Percentiles rank a stretch among this genome's conserved stretches.
Conservation (phyloP, 2,888 invertebrate genomes). For the Perithous albicinctus region DNA sequence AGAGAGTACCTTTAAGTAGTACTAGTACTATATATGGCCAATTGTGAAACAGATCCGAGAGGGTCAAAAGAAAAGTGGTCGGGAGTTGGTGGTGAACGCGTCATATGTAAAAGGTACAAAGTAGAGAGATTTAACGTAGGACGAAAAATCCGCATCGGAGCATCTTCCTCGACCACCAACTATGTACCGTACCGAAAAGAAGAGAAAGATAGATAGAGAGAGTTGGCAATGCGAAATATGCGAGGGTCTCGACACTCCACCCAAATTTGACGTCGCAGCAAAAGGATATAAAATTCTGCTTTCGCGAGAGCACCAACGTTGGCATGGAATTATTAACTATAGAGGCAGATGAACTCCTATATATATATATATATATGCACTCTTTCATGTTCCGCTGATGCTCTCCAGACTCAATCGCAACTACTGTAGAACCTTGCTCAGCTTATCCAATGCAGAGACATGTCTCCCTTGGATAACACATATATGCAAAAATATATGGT, state of each 20-base stretch:
- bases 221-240: conserved; percentile 28
- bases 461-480: too few relatives aligned
- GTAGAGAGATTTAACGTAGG: neutral
- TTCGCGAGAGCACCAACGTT: neutral
- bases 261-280: conserved; percentile 4
- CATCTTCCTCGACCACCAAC: neutral
- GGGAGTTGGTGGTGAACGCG: too few relatives aligned
- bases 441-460: too few relatives aligned
- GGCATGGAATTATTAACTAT: conserved; percentile 19
- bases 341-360: neutral
- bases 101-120: neutral
- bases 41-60: too few relatives aligned
- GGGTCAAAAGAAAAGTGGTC: too few relatives aligned
- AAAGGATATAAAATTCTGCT: conserved; percentile 16
- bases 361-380: too few relatives aligned
- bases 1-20: too few relatives aligned
- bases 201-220: neutral
- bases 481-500: too few relatives aligned
- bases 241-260: neutral
- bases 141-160: conserved; percentile 11
- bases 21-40: too few relatives aligned
- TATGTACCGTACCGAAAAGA: neutral
- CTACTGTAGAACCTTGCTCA: too few relatives aligned
- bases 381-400: too few relatives aligned
- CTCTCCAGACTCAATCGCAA: too few relatives aligned